Base-by-base conservation (phyloP, 1,140 invertebrate genomes). In the Plectrocnemia conspersa region DNA sequence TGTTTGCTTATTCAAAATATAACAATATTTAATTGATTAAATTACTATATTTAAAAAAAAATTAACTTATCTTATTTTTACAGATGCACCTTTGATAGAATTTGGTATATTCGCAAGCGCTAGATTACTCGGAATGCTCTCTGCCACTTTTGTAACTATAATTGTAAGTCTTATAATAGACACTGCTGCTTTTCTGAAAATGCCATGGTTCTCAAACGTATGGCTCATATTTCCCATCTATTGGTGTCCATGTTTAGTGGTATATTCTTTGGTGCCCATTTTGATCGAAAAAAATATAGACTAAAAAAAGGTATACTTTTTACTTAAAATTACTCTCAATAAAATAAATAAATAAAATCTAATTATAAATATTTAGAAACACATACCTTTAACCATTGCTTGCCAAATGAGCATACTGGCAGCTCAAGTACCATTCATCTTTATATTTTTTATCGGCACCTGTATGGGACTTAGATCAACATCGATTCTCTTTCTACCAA, bases 211-310 rank as follows among this genome's bases (percentile, higher is more conserved):
- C 27, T 36, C 46, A 7, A 54, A 61, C 21, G 52, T 57, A 2
- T 61, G 55, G 54, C 25, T 61, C 5, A 50, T 61, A 21, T 61
- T 61, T 27, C 59, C 59, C 5, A 21, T 61, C 1, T 61, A 57
- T 16, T 61, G 59, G 59, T 61, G 59, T 49, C 59, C 59, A n/a
- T 50, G 29, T 33, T 22, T 61, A 2, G 50, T 24, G 7, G 46
- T 24, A 3, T 50, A 38, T 21, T 52, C 35, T 18, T 1, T 57
- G 1, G 35, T 57, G 4, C 50, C 52, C 0, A n/a, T 41, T 9
- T 23, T 61, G 2, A 45, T 61, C 2, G 47, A 61, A n/a, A n/a
- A n/a, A n/a, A 24, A 42, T 36, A 16, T 61, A 55, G 59, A 54
- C 54, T 16, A 24, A 21, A 35, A 57, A 27, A 61, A 57, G 41